phyloP scores from a whole-genome alignment of 2,888 invertebrate species.

The Listrodromus nycthemerus region DNA sequence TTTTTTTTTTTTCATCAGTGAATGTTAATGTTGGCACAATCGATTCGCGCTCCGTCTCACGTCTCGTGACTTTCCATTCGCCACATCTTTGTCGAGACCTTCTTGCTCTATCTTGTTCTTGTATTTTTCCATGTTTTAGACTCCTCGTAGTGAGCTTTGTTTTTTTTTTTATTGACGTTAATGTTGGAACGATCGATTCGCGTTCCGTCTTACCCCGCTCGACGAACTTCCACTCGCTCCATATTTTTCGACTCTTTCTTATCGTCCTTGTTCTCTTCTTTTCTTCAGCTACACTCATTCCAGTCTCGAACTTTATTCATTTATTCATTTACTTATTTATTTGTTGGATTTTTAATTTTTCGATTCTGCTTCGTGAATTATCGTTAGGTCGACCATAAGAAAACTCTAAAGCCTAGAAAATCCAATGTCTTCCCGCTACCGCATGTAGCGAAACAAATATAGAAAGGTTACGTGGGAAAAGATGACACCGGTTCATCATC shows the following conservation, averaged over 20 bases:
- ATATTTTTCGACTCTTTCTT: slow-evolving; percentile 59
- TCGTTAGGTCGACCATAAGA: slow-evolving; percentile 53
- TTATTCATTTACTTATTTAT: slow-evolving; percentile 52
- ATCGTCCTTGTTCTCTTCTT: slow-evolving; percentile 49
- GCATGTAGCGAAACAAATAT: not conserved
- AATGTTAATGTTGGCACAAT: slow-evolving; percentile 83
- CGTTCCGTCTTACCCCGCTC: slow-evolving; percentile 71
- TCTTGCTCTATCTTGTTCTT: slow-evolving; percentile 39
- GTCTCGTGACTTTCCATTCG: slow-evolving; percentile 61
- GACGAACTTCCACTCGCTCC: slow-evolving; percentile 62
- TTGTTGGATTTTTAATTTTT: not conserved
- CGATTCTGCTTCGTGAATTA: not conserved
- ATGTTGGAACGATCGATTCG: slow-evolving; percentile 84
- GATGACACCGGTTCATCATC: slow-evolving; percentile 18
- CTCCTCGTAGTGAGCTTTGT: no score
- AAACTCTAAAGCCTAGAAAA: not conserved
- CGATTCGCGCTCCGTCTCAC: slow-evolving; percentile 79
- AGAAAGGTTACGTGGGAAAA: slow-evolving; percentile 7
- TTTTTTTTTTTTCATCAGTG: slow-evolving; percentile 73
- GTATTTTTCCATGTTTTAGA: no score
- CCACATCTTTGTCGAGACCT: slow-evolving; percentile 63
- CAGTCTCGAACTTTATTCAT: slow-evolving; percentile 58
- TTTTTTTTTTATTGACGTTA: no score
- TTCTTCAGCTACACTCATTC: slow-evolving; percentile 33
- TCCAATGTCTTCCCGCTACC: not conserved